These are phyloP conservation scores for Junco hyemalis DNA, from an alignment of 2,113 vertebrate genomes.

Conservation along the genomic window DNA sequence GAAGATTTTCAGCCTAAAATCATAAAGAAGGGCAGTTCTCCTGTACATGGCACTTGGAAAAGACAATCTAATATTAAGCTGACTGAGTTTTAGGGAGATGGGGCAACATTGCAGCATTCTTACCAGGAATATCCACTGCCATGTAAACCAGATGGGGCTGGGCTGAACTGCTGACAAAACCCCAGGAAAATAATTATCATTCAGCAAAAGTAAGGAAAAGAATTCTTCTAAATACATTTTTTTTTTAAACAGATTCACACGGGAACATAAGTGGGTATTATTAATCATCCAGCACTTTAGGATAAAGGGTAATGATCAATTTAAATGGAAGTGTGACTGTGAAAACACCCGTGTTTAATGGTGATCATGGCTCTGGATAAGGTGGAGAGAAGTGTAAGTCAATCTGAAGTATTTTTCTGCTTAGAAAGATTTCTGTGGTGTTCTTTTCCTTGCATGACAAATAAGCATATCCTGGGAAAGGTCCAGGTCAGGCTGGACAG, in stretches of 20 bases:
- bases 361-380: neutral
- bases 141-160: neutral
- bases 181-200: neutral
- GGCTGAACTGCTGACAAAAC: neutral
- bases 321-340: neutral
- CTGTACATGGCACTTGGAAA: neutral
- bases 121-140: neutral
- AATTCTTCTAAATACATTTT: neutral
- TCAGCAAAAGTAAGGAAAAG: neutral
- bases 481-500: fast-evolving
- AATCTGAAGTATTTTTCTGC: neutral
- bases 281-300: neutral
- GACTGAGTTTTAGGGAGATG: neutral
- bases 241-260: neutral
- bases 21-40: neutral
- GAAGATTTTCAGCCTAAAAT: neutral
- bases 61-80: neutral
- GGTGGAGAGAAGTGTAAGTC: neutral
- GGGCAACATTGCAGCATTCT: neutral
- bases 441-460: neutral
- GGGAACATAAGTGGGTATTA: neutral
- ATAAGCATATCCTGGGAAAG: neutral
- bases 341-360: neutral
- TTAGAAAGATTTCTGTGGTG: neutral
- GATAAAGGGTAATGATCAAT: neutral